phyloP scores from a whole-genome alignment of 2,113 vertebrate genomes.

The Leptobrachium leishanense region DNA sequence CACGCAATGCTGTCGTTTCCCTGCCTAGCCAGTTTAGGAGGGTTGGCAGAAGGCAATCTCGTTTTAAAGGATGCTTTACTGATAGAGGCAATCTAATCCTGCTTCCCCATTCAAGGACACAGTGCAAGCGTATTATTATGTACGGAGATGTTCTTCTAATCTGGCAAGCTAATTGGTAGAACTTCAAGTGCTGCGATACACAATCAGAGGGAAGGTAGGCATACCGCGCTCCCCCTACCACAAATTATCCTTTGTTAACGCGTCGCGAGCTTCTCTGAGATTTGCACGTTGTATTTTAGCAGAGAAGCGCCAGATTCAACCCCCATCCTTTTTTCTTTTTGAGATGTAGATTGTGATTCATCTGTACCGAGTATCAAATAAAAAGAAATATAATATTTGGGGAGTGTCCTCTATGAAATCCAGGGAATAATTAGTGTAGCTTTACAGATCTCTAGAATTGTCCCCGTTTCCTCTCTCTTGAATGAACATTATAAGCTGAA shows the following conservation, averaged over 20 bases:
- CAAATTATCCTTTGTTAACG: constrained; percentile 19
- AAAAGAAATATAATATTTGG: too few species aligned
- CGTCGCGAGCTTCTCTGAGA: neutral
- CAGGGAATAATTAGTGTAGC: too few species aligned
- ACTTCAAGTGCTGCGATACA: constrained; percentile 15
- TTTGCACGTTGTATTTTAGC: neutral
- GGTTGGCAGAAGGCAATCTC: neutral
- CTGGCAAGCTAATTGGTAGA: constrained; percentile 27
- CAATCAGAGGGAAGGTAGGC: neutral
- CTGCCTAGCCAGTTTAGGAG: neutral
- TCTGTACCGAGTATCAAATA: too few species aligned
- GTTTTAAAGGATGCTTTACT: neutral
- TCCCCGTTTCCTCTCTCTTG: too few species aligned
- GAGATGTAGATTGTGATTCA: too few species aligned
- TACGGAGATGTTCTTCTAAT: constrained; percentile 21
- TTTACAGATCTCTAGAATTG: too few species aligned
- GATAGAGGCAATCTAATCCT: constrained; percentile 4
- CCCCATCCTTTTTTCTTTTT: neutral
- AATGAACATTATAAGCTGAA: too few species aligned
- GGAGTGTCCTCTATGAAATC: too few species aligned
- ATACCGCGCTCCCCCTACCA: neutral
- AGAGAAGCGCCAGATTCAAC: neutral
- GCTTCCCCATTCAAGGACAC: constrained; percentile 2
- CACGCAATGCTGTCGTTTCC: neutral
- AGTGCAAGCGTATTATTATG: constrained; percentile 28